Base-by-base conservation (phyloP, 2,113 vertebrate genomes). In the Lophura nycthemera region DNA sequence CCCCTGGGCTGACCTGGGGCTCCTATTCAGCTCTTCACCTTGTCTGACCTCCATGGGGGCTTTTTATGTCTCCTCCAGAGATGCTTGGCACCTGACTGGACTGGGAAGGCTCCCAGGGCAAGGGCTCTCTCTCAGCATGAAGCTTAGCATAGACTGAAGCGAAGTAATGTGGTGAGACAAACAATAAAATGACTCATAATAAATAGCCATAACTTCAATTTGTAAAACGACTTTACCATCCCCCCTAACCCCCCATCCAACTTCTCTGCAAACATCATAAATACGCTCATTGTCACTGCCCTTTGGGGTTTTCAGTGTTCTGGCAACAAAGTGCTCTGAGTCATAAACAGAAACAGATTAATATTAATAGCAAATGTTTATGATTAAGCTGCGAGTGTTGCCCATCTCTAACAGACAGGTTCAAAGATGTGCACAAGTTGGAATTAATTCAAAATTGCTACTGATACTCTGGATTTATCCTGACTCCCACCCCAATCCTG, bases 331-430 rank as follows among this genome's bases (percentile, higher is more conserved):
- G 15, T 11, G 24, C 45, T 89, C 90, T 95, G 88, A 94, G 52
- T 86, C 91, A 88, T 81, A 74, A 81, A 57, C 57, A 94, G 65
- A 94, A 95, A 91, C 52, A 92, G 69, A 88, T 75, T 71, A 67
- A 75, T 89, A 92, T 81, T 90, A 83, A 82, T 72, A 88, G 24
- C 66, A 94, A 95, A 95, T 86, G 76, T 84, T 65, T 90, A 30
- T 5, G 16, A 69, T 86, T 78, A 69, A 95, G 22, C 61, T 56
- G 10, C 52, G 48, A 77, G 43, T 4, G 0, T 61, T 81, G 42
- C 30, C 66, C n/a, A 48, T 83, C 61, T 80, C 86, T 92, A 83
- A 86, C 25, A 80, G 76, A 95, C 85, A 80, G 47, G 71, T 30
- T 88, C 61, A 89, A 91, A 93, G 63, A 89, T 70, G 52, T 85